Percentiles rank a stretch among this genome's conserved stretches.
Conservation (phyloP, 2,888 invertebrate species). For the Thymelicus lineola region DNA sequence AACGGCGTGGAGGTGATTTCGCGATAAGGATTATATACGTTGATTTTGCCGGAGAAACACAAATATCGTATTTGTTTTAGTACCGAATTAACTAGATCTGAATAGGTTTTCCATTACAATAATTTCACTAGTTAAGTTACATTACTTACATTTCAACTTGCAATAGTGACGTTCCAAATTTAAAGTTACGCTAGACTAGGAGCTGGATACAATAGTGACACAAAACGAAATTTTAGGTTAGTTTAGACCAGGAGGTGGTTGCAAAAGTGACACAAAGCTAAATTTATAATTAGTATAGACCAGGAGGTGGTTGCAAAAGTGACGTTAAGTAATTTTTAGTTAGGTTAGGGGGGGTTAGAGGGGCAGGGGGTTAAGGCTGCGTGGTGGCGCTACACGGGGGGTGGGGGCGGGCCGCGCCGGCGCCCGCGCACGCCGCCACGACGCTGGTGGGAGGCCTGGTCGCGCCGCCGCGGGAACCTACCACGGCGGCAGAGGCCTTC, state of each 20-base stretch:
- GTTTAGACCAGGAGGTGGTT: too few species aligned
- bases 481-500: slow-evolving; percentile 90
- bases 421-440: slow-evolving; percentile 84
- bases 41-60: not conserved
- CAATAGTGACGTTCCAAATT: too few species aligned
- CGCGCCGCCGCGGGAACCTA: slow-evolving; percentile 89
- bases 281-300: not conserved
- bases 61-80: not conserved
- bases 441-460: slow-evolving; percentile 88
- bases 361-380: slow-evolving; percentile 51
- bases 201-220: too few species aligned
- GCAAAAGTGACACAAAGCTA: too few species aligned
- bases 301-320: not conserved
- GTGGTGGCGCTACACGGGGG: slow-evolving; percentile 85
- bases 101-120: too few species aligned
- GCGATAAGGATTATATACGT: slow-evolving; percentile 31
- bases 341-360: slow-evolving; percentile 40
- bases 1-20: slow-evolving; percentile 44
- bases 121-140: too few species aligned
- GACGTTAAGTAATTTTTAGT: not conserved
- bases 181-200: too few species aligned
- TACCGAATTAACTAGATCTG: not conserved
- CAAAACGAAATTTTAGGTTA: too few species aligned
- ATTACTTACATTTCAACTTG: too few species aligned
- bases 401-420: slow-evolving; percentile 86